A percentile compares a stretch with the other conserved stretches of the same genome.
Evolutionary conservation across 2,797 vertebrate genomes (phyloP).

Genomic region (Remorina albescens): DNA sequence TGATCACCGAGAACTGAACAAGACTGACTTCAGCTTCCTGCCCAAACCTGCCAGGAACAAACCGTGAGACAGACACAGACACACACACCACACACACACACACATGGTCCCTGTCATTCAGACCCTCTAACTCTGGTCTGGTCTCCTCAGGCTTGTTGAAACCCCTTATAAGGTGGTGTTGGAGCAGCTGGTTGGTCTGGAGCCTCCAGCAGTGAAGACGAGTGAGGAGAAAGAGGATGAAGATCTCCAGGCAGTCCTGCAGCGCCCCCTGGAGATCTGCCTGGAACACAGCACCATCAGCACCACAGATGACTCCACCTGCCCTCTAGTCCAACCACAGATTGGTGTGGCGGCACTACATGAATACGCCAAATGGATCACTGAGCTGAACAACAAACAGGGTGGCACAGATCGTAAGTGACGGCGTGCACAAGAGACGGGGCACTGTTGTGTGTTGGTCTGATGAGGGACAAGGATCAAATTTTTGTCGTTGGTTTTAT

Average conservation of each 20-base stretch:
- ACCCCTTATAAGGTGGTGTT: slow-evolving; percentile 91
- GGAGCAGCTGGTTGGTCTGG: slow-evolving; percentile 88
- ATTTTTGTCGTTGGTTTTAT: too few species aligned
- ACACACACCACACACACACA: too few species aligned
- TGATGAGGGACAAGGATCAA: too few species aligned
- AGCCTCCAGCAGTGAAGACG: slow-evolving; percentile 47
- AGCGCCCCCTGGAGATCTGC: slow-evolving; percentile 91
- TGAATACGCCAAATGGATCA: slow-evolving; percentile 91
- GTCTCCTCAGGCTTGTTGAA: slow-evolving; percentile 84
- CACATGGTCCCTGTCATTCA: too few species aligned
- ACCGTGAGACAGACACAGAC: slow-evolving; percentile 86
- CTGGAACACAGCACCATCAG: slow-evolving; percentile 90
- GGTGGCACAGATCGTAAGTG: slow-evolving; percentile 80
- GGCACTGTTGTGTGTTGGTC: too few species aligned
- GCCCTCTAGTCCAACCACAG: slow-evolving; percentile 88
- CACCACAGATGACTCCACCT: slow-evolving; percentile 74
- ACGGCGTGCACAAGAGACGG: too few species aligned
- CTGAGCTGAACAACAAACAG: slow-evolving; percentile 66
- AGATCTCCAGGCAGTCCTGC: slow-evolving; percentile 81
- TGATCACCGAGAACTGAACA: slow-evolving; percentile 55
- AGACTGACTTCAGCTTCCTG: slow-evolving; percentile 87
- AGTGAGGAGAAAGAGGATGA: slow-evolving; percentile 61
- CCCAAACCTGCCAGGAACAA: slow-evolving; percentile 85
- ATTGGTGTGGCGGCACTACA: slow-evolving; percentile 90
- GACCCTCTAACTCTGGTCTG: too few species aligned